Percentiles rank a stretch among this genome's conserved stretches.
Evolutionary conservation across 2,113 vertebrate genomes (phyloP).

Genomic region (Mormyrus iriodes): DNA sequence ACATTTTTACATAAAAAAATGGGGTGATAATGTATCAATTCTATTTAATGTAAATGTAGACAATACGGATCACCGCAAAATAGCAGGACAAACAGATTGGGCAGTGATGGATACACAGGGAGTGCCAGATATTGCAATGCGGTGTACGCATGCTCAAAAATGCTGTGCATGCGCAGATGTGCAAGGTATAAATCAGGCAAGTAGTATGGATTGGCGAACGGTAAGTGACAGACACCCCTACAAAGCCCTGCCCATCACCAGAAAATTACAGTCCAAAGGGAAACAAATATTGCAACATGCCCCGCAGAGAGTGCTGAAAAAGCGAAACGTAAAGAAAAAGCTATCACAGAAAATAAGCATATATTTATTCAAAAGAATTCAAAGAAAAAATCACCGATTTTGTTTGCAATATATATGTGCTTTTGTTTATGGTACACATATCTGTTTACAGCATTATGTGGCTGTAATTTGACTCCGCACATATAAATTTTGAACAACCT

Average conservation of each 20-base stretch:
- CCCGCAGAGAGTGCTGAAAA: neutral
- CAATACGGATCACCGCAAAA: neutral
- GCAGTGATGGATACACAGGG: neutral
- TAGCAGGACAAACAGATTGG: neutral
- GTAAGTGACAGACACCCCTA: neutral
- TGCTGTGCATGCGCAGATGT: neutral
- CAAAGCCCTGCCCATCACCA: neutral
- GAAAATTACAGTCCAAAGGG: neutral
- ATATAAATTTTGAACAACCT: neutral
- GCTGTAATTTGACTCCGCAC: neutral
- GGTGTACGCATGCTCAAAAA: neutral
- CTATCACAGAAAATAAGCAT: neutral
- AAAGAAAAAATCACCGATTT: too few species aligned
- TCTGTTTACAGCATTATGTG: neutral
- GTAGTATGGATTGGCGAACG: neutral
- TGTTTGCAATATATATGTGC: too few species aligned
- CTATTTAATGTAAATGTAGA: neutral
- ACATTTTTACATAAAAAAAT: neutral
- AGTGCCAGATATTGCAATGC: neutral
- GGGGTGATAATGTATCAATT: neutral
- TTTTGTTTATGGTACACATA: neutral
- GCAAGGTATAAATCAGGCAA: neutral
- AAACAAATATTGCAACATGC: neutral
- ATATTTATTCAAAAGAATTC: too few species aligned
- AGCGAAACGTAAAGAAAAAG: neutral